These are phyloP conservation scores for Eumeta japonica DNA, from an alignment of 1,140 invertebrate genomes.

Conservation along the genomic window DNA sequence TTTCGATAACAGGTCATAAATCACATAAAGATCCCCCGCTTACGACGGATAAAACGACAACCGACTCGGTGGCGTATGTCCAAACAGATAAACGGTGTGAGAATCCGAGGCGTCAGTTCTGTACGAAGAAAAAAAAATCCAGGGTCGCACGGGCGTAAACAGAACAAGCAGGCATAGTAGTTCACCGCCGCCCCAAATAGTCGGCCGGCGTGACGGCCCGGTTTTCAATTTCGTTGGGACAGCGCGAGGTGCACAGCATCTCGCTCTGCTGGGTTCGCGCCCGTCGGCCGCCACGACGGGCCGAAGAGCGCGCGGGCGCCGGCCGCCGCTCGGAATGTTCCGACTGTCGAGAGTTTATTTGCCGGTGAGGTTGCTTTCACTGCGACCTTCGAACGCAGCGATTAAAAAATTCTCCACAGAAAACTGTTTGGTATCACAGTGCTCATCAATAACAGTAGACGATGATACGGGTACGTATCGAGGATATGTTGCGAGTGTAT, in stretches of 20 bases:
- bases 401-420: slow-evolving; percentile 5
- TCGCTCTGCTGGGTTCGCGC: slow-evolving; percentile 17
- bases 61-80: too few relatives aligned
- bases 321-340: neutral
- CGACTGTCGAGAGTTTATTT: neutral
- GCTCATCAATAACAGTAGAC: too few relatives aligned
- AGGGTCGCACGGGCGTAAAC: too few relatives aligned
- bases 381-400: slow-evolving; percentile 12
- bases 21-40: too few relatives aligned
- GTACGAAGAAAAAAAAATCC: slow-evolving; percentile 1
- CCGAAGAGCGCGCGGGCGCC: too few relatives aligned
- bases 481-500: too few relatives aligned
- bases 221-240: slow-evolving; percentile 46
- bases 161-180: too few relatives aligned
- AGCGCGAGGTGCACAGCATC: slow-evolving; percentile 14
- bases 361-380: slow-evolving; percentile 28
- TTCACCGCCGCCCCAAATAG: slow-evolving; percentile 38
- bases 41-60: slow-evolving; percentile 6
- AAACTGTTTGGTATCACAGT: too few relatives aligned
- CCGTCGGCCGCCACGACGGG: too few relatives aligned
- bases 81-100: neutral
- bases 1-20: slow-evolving; percentile 9
- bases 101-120: neutral
- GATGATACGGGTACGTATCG: too few relatives aligned
- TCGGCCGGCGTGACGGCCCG: slow-evolving; percentile 40